Conservation (phyloP, 2,888 invertebrate genomes). For the Cantharis rustica region DNA sequence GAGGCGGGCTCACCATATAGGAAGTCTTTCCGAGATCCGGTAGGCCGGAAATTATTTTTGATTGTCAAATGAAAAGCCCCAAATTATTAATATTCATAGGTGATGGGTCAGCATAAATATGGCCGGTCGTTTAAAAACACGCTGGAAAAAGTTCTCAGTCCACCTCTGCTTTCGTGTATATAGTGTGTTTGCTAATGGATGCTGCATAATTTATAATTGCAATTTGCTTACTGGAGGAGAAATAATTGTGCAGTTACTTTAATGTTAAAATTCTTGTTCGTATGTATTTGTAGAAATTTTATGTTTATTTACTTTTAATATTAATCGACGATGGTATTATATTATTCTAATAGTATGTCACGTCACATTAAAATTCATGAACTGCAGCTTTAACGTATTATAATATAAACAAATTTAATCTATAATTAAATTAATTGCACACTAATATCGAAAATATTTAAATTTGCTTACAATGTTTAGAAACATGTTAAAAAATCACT, state of each 20-base stretch:
- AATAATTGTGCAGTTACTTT: neutral
- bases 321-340: constrained; percentile 8
- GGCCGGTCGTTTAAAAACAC: no score
- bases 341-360: constrained; percentile 16
- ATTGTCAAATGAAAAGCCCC: no score
- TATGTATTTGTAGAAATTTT: constrained; percentile 1
- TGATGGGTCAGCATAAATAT: no score
- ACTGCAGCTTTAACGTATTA: constrained; percentile 6
- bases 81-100: no score
- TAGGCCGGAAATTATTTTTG: no score
- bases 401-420: neutral
- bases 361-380: constrained; percentile 18
- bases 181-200: neutral
- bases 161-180: neutral
- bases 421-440: neutral
- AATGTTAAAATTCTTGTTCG: neutral
- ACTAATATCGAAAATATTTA: neutral
- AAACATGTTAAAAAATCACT: neutral
- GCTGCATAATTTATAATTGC: neutral
- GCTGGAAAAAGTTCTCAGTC: no score
- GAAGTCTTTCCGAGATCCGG: no score
- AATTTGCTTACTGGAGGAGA: neutral
- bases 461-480: neutral
- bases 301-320: constrained; percentile 10
- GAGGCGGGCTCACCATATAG: neutral